Conservation (phyloP, 2,113 vertebrate species). For the Cathartes aura region DNA sequence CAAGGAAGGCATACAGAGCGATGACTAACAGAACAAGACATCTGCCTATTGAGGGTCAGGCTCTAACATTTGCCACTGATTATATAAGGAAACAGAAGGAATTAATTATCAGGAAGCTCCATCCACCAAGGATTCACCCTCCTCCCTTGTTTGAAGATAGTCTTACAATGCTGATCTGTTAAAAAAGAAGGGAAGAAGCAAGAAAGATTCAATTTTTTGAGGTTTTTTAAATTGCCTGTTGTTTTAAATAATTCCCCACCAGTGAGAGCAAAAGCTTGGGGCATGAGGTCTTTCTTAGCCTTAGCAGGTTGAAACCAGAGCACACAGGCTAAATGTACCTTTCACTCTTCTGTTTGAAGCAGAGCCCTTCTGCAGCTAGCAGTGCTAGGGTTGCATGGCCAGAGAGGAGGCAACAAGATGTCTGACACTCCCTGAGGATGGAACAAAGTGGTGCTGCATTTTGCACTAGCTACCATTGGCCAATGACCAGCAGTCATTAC, state of each 20-base stretch:
- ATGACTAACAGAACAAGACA: not conserved
- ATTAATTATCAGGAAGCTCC: not conserved
- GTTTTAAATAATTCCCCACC: not conserved
- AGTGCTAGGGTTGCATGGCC: not conserved
- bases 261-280: not conserved
- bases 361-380: not conserved
- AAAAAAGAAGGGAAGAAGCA: not conserved
- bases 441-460: not conserved
- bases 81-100: not conserved
- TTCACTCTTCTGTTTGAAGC: not conserved
- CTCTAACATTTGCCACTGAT: not conserved
- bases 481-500: not conserved
- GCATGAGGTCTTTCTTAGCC: not conserved
- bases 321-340: not conserved
- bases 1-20: not conserved
- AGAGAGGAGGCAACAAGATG: not conserved
- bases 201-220: not conserved
- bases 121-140: not conserved
- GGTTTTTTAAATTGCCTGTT: not conserved
- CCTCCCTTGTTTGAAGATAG: not conserved
- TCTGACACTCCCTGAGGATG: not conserved
- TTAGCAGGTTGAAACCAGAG: not conserved
- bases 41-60: not conserved
- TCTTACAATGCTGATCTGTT: accelerated
- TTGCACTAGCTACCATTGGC: not conserved